phyloP scores from a whole-genome alignment of 2,888 invertebrate species.

The Cordilura impudica region DNA sequence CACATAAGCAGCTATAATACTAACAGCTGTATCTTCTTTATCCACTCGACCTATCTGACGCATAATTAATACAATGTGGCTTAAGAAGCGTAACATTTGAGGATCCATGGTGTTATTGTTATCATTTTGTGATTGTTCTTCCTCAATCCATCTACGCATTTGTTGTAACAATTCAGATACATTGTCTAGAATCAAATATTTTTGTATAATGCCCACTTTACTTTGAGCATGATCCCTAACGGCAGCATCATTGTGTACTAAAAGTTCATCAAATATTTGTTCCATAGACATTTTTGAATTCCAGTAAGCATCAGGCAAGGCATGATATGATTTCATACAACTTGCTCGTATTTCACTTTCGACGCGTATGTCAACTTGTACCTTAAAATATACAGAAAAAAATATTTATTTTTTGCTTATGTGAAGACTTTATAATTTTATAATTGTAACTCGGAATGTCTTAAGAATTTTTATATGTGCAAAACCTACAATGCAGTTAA shows the following conservation, averaged over 20 bases:
- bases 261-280: constrained; percentile 84
- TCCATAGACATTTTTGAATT: constrained; percentile 84
- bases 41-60: constrained; percentile 87
- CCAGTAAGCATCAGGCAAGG: constrained; percentile 85
- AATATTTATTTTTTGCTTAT: no score
- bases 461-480: no score
- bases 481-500: no score
- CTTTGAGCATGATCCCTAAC: constrained; percentile 80
- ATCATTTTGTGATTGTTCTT: constrained; percentile 66
- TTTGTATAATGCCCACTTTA: constrained; percentile 88
- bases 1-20: constrained; percentile 87
- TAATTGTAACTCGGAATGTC: no score
- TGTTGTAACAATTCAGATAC: constrained; percentile 85
- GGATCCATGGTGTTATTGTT: constrained; percentile 72
- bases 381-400: constrained; percentile 67
- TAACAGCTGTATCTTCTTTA: constrained; percentile 85
- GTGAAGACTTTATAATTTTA: no score
- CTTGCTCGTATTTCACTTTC: constrained; percentile 86
- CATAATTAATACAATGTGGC: constrained; percentile 91
- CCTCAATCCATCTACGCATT: constrained; percentile 83
- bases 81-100: constrained; percentile 84
- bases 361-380: constrained; percentile 90
- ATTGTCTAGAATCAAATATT: constrained; percentile 90
- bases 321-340: constrained; percentile 79
- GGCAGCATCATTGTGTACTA: constrained; percentile 80